Evolutionary conservation across 2,888 invertebrate genomes (phyloP).

Genomic region (Stenodema calcarata): DNA sequence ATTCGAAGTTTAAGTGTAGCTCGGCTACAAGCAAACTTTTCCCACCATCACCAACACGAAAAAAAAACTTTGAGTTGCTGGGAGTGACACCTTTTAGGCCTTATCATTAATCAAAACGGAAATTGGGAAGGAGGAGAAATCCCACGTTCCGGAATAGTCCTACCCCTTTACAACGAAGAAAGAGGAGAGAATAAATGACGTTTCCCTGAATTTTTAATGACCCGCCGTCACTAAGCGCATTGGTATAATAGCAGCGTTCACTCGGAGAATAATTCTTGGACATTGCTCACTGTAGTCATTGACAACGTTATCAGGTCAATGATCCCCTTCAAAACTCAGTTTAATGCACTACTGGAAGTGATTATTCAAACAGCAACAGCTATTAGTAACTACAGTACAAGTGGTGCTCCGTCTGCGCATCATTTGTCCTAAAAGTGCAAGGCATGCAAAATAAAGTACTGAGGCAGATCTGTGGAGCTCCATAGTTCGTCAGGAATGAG

Average conservation of each 20-base stretch:
- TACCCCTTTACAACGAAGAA: background rate
- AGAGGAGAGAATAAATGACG: background rate
- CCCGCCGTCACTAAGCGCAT: background rate
- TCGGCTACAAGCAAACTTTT: slow-evolving; percentile 18
- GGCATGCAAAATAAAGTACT: too few relatives aligned
- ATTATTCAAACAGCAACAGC: too few relatives aligned
- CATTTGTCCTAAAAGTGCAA: too few relatives aligned
- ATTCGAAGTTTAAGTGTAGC: slow-evolving; percentile 7
- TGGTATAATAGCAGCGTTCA: background rate
- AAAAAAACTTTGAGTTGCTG: background rate
- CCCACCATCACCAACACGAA: background rate
- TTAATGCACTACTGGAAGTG: too few relatives aligned
- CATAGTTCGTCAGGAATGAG: too few relatives aligned
- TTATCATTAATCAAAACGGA: slow-evolving; percentile 30
- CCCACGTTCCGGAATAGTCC: background rate
- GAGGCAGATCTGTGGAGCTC: too few relatives aligned
- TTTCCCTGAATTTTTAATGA: background rate
- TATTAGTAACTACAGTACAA: too few relatives aligned
- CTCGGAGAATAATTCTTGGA: too few relatives aligned
- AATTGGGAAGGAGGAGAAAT: background rate
- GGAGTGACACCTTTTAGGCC: slow-evolving; percentile 28
- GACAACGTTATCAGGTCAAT: too few relatives aligned
- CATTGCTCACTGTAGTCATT: too few relatives aligned
- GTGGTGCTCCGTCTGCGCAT: too few relatives aligned
- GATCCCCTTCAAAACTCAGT: too few relatives aligned